Percentiles rank a stretch among this genome's conserved stretches.
phyloP scores from a whole-genome alignment of 1,140 invertebrate species.

The Prorops nasuta region DNA sequence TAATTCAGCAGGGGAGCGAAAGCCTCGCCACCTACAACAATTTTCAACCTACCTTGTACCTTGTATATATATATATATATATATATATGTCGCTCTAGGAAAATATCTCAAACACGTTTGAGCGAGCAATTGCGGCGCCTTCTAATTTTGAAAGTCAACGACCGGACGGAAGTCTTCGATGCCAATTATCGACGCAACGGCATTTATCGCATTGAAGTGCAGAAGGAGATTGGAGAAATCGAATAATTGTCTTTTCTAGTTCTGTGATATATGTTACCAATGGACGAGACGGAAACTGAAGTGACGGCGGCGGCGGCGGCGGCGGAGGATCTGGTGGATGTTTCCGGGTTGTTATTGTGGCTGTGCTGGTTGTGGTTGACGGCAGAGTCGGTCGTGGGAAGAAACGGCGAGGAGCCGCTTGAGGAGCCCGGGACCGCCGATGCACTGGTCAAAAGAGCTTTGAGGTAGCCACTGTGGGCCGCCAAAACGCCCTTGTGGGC shows the following conservation, averaged over 20 bases:
- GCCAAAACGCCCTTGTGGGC: constrained; percentile 68
- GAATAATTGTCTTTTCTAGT: too few species aligned
- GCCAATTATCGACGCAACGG: too few species aligned
- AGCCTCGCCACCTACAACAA: constrained; percentile 59
- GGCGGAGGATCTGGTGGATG: background rate
- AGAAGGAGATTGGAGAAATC: too few species aligned
- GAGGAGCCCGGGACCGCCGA: constrained; percentile 1
- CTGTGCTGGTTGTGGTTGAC: constrained; percentile 1
- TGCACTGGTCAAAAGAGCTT: constrained; percentile 26
- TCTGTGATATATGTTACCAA: too few species aligned
- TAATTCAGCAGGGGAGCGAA: constrained; percentile 72
- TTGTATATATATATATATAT: too few species aligned
- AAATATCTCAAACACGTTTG: too few species aligned
- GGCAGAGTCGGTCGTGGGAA: constrained; percentile 10
- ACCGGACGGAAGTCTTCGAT: too few species aligned
- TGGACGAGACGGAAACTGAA: constrained; percentile 48
- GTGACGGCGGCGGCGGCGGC: constrained; percentile 28
- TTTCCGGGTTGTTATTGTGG: background rate
- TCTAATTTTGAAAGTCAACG: too few species aligned
- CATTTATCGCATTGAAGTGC: too few species aligned
- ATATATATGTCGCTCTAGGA: too few species aligned
- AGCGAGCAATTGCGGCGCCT: too few species aligned
- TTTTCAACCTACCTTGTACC: too few species aligned
- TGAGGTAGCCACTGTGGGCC: constrained; percentile 68
- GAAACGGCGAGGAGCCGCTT: constrained; percentile 2